phyloP scores from a whole-genome alignment of 2,113 vertebrate genomes.

The Taxidea taxus region DNA sequence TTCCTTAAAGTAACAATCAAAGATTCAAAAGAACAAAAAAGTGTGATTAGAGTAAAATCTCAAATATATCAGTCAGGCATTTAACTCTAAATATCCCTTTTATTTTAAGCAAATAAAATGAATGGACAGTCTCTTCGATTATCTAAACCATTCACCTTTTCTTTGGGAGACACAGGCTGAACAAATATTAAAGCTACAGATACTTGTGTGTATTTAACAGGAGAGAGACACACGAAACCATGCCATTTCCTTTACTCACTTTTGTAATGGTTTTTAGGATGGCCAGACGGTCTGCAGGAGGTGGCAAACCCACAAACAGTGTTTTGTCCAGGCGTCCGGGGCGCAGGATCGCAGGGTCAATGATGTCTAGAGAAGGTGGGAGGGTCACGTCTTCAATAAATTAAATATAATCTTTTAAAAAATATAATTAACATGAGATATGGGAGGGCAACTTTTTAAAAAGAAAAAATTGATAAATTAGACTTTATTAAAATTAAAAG shows the following conservation, averaged over 20 bases:
- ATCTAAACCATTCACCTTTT: background rate
- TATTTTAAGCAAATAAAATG: background rate
- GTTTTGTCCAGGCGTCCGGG: slow-evolving; percentile 96
- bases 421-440: background rate
- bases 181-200: background rate
- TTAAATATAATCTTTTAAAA: background rate
- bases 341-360: slow-evolving; percentile 94
- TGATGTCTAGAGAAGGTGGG: slow-evolving; percentile 87
- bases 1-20: background rate
- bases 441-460: background rate
- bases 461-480: background rate
- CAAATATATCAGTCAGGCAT: background rate
- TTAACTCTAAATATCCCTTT: background rate
- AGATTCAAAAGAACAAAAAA: background rate
- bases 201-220: background rate
- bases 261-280: slow-evolving; percentile 95
- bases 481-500: background rate
- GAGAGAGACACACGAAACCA: background rate
- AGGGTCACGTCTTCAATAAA: slow-evolving; percentile 10
- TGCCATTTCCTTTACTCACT: slow-evolving; percentile 81
- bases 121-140: background rate
- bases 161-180: background rate
- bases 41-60: background rate
- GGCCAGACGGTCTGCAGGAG: slow-evolving; percentile 90
- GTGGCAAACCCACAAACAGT: slow-evolving; percentile 94